Percentiles rank a stretch among this genome's conserved stretches.
phyloP scores from a whole-genome alignment of 1,140 invertebrate species.

The Drosophila auraria region DNA sequence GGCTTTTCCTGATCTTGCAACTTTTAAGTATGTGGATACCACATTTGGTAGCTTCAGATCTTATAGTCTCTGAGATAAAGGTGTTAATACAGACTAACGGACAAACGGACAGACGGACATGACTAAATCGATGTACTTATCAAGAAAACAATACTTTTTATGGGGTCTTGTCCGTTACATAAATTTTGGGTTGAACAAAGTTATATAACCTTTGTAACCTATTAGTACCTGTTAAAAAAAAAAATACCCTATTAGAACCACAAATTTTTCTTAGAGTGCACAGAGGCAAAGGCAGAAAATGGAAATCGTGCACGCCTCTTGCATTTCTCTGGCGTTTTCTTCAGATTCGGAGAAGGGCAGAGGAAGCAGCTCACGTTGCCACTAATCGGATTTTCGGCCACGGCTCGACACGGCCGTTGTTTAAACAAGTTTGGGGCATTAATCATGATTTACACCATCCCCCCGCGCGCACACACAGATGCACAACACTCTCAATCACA shows the following conservation, averaged over 20 bases:
- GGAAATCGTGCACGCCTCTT: conserved; percentile 71
- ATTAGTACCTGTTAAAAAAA: no score
- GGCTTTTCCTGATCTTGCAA: no score
- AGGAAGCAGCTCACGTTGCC: conserved; percentile 58
- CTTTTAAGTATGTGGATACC: not conserved
- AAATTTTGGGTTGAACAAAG: no score
- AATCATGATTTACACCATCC: conserved; percentile 77
- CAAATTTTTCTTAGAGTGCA: not conserved
- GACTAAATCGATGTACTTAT: not conserved
- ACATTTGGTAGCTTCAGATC: not conserved
- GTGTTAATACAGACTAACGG: not conserved
- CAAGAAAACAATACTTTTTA: no score
- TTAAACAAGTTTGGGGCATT: conserved; percentile 81
- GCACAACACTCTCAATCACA: conserved; percentile 38
- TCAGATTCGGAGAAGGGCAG: conserved; percentile 29
- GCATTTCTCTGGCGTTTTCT: conserved; percentile 55
- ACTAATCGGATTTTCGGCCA: conserved; percentile 81
- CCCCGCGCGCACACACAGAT: conserved; percentile 11
- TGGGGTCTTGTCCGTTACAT: no score
- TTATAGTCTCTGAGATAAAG: not conserved
- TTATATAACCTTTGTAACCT: no score
- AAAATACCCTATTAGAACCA: not conserved
- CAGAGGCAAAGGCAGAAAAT: conserved; percentile 46
- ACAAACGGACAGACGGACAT: no score
- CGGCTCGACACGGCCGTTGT: conserved; percentile 74